Evolutionary conservation across 2,797 vertebrate genomes (phyloP).

Genomic region (Dryobates pubescens): DNA sequence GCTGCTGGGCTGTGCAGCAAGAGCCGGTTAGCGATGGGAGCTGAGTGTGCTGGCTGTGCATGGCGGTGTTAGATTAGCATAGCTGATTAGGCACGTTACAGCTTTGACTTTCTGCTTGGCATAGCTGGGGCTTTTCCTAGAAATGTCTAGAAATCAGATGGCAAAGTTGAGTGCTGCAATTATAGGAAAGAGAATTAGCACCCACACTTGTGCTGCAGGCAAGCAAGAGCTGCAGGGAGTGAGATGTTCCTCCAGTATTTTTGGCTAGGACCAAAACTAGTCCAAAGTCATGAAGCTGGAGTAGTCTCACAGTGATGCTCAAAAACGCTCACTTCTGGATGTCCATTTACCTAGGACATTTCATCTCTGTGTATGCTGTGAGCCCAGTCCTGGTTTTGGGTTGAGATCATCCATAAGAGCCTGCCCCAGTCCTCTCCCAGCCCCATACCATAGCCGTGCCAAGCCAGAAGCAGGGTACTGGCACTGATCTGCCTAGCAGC

Average conservation of each 20-base stretch:
- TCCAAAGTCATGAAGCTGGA: not conserved
- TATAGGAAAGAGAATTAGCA: not conserved
- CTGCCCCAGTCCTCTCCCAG: not conserved
- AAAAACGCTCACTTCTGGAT: not conserved
- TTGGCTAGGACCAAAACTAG: not conserved
- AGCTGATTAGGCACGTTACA: slow-evolving; percentile 5
- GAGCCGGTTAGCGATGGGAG: not conserved
- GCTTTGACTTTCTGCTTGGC: not conserved
- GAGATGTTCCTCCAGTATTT: not conserved
- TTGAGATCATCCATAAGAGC: not conserved
- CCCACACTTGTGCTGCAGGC: not conserved
- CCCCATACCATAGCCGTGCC: not conserved
- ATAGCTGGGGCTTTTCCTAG: not conserved
- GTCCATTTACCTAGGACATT: not conserved
- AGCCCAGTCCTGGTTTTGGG: not conserved
- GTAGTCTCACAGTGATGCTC: not conserved
- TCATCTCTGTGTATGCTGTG: accelerated
- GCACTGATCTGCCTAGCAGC: not conserved
- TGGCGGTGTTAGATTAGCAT: slow-evolving; percentile 31
- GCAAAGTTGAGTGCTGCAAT: not conserved
- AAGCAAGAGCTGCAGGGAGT: slow-evolving; percentile 4
- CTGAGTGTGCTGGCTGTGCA: not conserved
- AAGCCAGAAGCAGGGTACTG: not conserved
- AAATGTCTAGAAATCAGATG: slow-evolving; percentile 35
- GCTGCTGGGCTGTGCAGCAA: not conserved